A percentile compares a stretch with the other conserved stretches of the same genome.
phyloP scores from a whole-genome alignment of 2,113 vertebrate species.

The Trogon surrucura region DNA sequence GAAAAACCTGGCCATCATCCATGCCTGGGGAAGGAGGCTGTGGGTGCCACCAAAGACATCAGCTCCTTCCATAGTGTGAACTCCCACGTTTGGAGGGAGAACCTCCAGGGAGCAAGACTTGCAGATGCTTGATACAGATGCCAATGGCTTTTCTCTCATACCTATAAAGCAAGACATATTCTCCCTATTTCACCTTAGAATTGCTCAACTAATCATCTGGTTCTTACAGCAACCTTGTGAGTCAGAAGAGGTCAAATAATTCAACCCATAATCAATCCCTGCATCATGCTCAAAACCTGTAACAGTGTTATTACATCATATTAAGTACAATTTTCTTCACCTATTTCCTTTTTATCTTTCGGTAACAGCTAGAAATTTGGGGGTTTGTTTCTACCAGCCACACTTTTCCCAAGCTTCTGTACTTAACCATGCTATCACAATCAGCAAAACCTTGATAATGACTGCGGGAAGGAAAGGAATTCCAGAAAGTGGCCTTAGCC shows the following conservation, averaged over 20 bases:
- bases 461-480: not conserved
- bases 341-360: not conserved
- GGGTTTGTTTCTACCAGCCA: not conserved
- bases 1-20: not conserved
- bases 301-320: not conserved
- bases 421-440: not conserved
- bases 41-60: not conserved
- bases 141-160: not conserved
- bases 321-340: not conserved
- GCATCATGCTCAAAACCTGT: not conserved
- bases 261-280: not conserved
- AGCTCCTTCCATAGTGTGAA: not conserved
- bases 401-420: not conserved
- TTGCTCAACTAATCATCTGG: not conserved
- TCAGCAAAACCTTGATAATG: not conserved
- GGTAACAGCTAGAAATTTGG: not conserved
- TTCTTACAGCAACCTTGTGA: not conserved
- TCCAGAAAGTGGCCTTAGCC: not conserved
- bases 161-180: not conserved
- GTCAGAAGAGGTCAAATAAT: slow-evolving; percentile 8
- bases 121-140: not conserved
- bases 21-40: not conserved
- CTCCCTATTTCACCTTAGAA: not conserved
- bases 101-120: not conserved
- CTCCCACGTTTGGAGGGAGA: not conserved